A percentile compares a stretch with the other conserved stretches of the same genome.
These are phyloP conservation scores for Lutjanus campechanus DNA, from an alignment of 2,797 vertebrate species.

Conservation along the genomic window DNA sequence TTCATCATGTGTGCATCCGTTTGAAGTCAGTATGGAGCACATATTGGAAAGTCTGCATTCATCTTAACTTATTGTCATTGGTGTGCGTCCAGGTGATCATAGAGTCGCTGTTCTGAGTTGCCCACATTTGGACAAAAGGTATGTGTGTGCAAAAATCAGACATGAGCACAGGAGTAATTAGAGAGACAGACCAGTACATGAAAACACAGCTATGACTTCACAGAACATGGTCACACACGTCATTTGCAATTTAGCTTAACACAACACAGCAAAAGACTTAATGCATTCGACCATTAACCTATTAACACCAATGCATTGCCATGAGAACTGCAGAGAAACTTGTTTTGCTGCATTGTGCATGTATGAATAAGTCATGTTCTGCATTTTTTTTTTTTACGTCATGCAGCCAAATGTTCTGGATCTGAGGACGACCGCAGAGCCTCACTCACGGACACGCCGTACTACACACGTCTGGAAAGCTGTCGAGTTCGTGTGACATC, in stretches of 20 bases:
- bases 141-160: slow-evolving; percentile 73
- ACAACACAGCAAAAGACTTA: slow-evolving; percentile 68
- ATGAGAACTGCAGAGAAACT: slow-evolving; percentile 42
- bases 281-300: slow-evolving; percentile 66
- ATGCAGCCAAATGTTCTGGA: slow-evolving; percentile 61
- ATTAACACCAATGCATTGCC: slow-evolving; percentile 59
- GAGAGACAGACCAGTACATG: slow-evolving; percentile 73
- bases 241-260: slow-evolving; percentile 75
- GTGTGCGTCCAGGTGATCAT: slow-evolving; percentile 81
- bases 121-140: slow-evolving; percentile 70
- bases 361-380: slow-evolving; percentile 60
- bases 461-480: slow-evolving; percentile 77
- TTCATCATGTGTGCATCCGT: slow-evolving; percentile 75
- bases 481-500: slow-evolving; percentile 73
- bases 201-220: slow-evolving; percentile 80
- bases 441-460: slow-evolving; percentile 55
- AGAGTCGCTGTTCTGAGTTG: slow-evolving; percentile 61
- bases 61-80: slow-evolving; percentile 78
- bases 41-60: slow-evolving; percentile 82
- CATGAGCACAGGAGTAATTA: slow-evolving; percentile 75
- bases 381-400: slow-evolving; percentile 46
- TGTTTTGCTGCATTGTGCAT: slow-evolving; percentile 58
- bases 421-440: slow-evolving; percentile 49
- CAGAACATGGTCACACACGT: slow-evolving; percentile 69
- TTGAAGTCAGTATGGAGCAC: slow-evolving; percentile 79